Conservation (phyloP, 2,113 vertebrate genomes). For the Archilochus colubris region DNA sequence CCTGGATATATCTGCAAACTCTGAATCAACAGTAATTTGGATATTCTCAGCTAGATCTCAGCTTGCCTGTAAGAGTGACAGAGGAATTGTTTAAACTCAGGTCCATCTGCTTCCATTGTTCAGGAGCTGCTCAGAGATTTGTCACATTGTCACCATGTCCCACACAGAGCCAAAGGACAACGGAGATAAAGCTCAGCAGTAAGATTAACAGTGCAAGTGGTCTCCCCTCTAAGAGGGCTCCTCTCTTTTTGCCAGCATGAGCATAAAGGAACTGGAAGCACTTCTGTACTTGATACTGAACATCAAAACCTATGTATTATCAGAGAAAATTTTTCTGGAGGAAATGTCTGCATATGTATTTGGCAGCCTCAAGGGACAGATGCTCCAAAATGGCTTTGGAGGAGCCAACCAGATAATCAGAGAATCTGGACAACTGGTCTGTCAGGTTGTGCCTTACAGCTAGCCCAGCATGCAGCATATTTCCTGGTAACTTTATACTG, state of each 20-base stretch:
- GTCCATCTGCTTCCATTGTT: conserved; percentile 16
- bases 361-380: neutral
- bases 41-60: neutral
- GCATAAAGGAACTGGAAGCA: neutral
- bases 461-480: neutral
- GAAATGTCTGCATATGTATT: neutral
- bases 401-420: neutral
- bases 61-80: neutral
- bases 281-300: neutral
- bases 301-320: neutral
- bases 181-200: neutral
- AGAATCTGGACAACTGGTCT: neutral
- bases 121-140: conserved; percentile 30
- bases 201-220: neutral
- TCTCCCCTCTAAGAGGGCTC: neutral
- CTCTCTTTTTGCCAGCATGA: neutral
- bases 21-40: neutral
- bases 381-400: neutral
- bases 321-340: neutral
- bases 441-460: neutral
- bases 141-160: neutral
- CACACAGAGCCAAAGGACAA: neutral
- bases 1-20: neutral
- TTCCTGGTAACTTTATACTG: neutral
- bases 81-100: neutral